Conservation (phyloP, 2,113 vertebrate genomes). For the Arizona elegans region DNA sequence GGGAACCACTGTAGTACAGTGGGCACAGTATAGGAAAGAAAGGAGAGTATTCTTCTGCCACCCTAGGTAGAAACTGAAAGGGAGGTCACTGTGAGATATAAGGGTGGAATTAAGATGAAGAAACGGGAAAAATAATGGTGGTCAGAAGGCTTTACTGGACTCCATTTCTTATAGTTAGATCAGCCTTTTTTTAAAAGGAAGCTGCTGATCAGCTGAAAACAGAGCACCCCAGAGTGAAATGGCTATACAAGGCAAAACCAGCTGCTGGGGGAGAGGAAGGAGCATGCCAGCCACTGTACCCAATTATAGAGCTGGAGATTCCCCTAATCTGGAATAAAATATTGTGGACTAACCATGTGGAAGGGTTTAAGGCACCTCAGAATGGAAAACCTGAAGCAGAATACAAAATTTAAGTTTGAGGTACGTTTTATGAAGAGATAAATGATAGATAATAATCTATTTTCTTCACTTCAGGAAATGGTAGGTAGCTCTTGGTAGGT, state of each 20-base stretch:
- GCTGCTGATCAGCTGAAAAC: not conserved
- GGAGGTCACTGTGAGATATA: not conserved
- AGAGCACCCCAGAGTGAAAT: not conserved
- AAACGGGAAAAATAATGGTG: not conserved
- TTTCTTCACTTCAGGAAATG: not conserved
- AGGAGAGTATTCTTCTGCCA: not conserved
- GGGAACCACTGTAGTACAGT: not conserved
- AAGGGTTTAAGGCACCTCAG: not conserved
- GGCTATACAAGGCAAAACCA: not conserved
- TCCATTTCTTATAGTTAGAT: not conserved
- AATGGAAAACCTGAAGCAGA: not conserved
- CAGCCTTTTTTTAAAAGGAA: not conserved
- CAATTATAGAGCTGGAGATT: not conserved
- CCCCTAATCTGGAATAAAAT: not conserved
- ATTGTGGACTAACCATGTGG: not conserved
- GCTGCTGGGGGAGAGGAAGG: not conserved
- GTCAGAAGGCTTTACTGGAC: not conserved
- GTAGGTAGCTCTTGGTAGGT: not conserved
- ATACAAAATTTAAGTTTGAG: not conserved
- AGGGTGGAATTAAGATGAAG: not conserved
- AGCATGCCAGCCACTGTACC: not conserved
- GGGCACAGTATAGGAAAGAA: not conserved
- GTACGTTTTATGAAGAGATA: not conserved
- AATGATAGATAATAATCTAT: not conserved
- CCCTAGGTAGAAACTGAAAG: not conserved